Percentiles rank a stretch among this genome's conserved stretches.
These are phyloP conservation scores for Limanda limanda DNA, from an alignment of 2,113 vertebrate species.

Conservation along the genomic window DNA sequence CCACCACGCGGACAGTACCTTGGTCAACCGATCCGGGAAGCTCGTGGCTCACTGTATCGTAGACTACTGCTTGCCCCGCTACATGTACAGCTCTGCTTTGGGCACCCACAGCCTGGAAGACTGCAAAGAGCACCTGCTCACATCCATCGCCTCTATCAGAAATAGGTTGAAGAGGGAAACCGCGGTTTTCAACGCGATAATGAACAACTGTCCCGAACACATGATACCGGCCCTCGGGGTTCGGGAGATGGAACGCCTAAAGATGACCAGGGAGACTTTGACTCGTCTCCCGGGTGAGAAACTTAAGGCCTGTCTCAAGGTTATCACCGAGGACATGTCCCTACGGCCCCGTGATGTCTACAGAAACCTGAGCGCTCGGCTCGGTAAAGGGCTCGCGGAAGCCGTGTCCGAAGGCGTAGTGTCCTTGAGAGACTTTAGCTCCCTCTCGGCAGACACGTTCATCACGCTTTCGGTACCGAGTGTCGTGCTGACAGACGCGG, in stretches of 20 bases:
- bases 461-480: neutral
- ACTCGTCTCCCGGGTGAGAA: neutral
- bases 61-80: no score
- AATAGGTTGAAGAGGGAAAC: neutral
- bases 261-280: neutral
- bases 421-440: no score
- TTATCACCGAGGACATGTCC: neutral
- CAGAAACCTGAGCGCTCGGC: no score
- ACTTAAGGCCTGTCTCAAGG: neutral
- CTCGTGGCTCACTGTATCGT: no score
- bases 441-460: no score
- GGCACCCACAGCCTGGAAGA: no score
- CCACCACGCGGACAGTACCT: no score
- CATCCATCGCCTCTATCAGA: neutral
- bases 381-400: no score
- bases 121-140: neutral
- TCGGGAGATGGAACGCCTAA: neutral
- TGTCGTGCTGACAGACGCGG: neutral
- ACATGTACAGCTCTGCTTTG: no score
- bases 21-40: no score
- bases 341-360: no score
- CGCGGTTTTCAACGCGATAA: neutral
- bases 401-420: no score
- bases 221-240: neutral
- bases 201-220: neutral